Conservation (phyloP, 2,888 invertebrate species). For the Dicyrtomina minuta region DNA sequence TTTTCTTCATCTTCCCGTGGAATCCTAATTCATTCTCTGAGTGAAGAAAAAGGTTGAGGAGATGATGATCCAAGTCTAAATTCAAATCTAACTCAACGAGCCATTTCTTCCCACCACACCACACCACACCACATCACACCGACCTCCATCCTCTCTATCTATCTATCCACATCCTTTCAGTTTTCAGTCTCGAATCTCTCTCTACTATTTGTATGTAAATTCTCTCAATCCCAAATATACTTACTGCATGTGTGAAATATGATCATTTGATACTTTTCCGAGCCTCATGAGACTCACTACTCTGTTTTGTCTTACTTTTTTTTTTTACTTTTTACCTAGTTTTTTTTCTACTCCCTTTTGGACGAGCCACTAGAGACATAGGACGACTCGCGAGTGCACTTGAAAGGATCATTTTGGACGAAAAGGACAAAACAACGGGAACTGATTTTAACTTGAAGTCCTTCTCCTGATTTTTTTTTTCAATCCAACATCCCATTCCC, state of each 20-base stretch:
- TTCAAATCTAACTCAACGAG: too few relatives aligned
- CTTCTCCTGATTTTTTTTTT: too few relatives aligned
- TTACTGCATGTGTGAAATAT: too few relatives aligned
- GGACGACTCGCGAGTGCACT: constrained; percentile 16
- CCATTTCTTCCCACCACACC: constrained; percentile 28
- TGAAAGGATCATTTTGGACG: not conserved
- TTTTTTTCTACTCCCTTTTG: constrained; percentile 24
- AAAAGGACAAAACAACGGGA: not conserved
- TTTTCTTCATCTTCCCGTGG: constrained; percentile 29
- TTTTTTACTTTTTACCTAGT: too few relatives aligned
- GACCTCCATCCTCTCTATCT: not conserved
- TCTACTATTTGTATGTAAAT: not conserved
- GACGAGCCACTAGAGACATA: constrained; percentile 30
- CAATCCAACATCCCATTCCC: too few relatives aligned
- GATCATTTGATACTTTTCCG: too few relatives aligned
- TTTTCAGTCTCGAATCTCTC: too few relatives aligned
- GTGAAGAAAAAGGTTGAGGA: constrained; percentile 15
- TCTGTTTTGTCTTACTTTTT: too few relatives aligned
- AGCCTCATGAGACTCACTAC: too few relatives aligned
- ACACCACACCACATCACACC: constrained; percentile 9
- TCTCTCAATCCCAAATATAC: not conserved
- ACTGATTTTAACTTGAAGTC: too few relatives aligned
- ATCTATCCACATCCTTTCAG: not conserved
- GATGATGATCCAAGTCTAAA: not conserved
- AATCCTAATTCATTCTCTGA: constrained; percentile 29